Conservation (phyloP, 1,140 invertebrate genomes). For the Macrobrachium rosenbergii region DNA sequence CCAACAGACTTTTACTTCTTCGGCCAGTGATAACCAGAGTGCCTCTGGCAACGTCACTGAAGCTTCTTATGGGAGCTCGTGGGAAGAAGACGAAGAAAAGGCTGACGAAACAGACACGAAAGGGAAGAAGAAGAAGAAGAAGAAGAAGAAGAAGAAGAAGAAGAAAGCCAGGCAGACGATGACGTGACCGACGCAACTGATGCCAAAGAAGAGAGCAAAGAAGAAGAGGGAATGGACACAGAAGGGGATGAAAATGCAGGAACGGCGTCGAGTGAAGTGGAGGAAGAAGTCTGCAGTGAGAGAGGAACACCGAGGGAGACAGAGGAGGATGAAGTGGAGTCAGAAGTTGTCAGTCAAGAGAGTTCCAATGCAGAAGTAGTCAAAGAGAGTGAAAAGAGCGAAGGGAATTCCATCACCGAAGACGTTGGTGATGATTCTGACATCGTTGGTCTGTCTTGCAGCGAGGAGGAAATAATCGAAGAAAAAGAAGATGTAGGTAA, state of each 20-base stretch:
- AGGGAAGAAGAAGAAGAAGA: not conserved
- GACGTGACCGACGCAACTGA: not conserved
- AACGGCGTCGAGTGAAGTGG: not conserved
- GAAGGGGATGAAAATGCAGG: not conserved
- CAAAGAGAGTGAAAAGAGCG: constrained; percentile 8
- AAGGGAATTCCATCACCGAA: not conserved
- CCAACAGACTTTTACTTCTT: constrained; percentile 30
- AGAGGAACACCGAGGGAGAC: not conserved
- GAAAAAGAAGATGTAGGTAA: not conserved
- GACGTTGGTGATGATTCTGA: constrained; percentile 10
- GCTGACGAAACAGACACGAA: not conserved
- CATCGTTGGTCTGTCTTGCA: not conserved
- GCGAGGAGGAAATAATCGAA: constrained; percentile 6
- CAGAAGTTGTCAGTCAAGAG: not conserved
- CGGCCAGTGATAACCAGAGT: not conserved
- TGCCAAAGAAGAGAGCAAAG: not conserved
- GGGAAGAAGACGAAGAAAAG: constrained; percentile 47
- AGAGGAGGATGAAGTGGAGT: not conserved
- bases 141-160: constrained; percentile 32
- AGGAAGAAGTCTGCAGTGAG: not conserved
- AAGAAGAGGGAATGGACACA: not conserved
- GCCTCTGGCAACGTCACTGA: not conserved
- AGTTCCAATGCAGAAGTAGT: not conserved
- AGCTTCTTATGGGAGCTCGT: constrained; percentile 42
- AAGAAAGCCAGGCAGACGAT: not conserved